These are phyloP conservation scores for Akabosia matsudoensis DNA, from an alignment of 1,140 invertebrate species.

Conservation along the genomic window DNA sequence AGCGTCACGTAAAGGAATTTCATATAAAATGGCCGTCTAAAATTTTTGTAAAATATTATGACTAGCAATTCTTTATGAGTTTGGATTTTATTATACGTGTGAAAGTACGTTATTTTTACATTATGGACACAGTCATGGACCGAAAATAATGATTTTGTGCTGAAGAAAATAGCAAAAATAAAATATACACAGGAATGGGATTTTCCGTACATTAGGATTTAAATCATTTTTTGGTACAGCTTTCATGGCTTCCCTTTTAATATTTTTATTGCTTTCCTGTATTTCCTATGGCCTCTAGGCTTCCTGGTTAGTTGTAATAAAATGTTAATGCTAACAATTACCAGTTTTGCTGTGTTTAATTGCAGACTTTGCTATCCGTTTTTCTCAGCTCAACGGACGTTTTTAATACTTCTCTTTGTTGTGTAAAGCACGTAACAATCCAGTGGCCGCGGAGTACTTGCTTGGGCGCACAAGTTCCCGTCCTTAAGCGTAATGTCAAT, in stretches of 20 bases:
- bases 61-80: background rate
- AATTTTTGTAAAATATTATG: background rate
- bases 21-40: background rate
- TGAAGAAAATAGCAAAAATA: too few relatives aligned
- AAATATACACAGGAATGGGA: background rate
- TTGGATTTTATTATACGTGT: background rate
- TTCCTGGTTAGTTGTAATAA: conserved; percentile 7
- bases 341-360: conserved; percentile 12
- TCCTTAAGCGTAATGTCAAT: too few relatives aligned
- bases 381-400: background rate
- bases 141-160: too few relatives aligned
- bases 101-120: too few relatives aligned
- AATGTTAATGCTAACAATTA: conserved; percentile 13
- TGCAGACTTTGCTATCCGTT: background rate
- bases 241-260: background rate
- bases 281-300: conserved; percentile 1
- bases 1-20: background rate
- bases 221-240: conserved; percentile 6
- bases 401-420: too few relatives aligned
- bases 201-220: background rate
- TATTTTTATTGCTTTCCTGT: conserved; percentile 3
- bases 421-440: too few relatives aligned
- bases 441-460: too few relatives aligned
- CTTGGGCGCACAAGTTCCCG: too few relatives aligned
- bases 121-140: too few relatives aligned